Evolutionary conservation across 1,140 invertebrate species (phyloP).

Genomic region (Achroia grisella): DNA sequence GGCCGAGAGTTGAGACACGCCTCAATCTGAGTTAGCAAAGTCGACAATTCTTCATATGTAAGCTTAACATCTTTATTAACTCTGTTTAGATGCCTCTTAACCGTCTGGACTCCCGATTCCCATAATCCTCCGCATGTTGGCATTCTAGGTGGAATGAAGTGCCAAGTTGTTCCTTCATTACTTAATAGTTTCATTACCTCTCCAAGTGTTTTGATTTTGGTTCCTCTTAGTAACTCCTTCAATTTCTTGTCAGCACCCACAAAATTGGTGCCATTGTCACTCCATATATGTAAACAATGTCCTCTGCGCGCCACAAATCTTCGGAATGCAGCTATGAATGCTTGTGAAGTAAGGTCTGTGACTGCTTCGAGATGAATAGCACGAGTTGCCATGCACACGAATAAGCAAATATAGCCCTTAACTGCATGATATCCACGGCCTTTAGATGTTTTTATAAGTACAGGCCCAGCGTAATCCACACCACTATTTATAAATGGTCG

Average conservation of each 20-base stretch:
- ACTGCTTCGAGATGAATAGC: not conserved
- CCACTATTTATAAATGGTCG: not conserved
- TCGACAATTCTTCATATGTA: not conserved
- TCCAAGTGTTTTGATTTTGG: not conserved
- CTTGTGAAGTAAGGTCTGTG: not conserved
- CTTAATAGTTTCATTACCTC: not conserved
- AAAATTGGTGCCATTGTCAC: not conserved
- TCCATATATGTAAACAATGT: not conserved
- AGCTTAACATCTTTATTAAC: not conserved
- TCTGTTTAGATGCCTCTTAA: not conserved
- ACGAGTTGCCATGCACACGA: not conserved
- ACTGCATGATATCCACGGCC: not conserved
- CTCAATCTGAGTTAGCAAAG: not conserved
- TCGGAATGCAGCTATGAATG: not conserved
- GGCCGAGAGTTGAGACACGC: not conserved
- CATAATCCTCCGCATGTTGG: not conserved
- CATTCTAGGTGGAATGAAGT: not conserved
- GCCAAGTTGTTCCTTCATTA: not conserved
- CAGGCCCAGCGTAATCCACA: constrained; percentile 1
- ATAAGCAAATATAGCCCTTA: not conserved
- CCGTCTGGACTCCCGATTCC: not conserved
- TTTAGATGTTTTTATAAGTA: not conserved
- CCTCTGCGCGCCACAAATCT: not conserved
- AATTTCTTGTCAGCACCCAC: not conserved
- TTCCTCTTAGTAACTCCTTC: not conserved